Conservation (phyloP, 1,140 invertebrate species). For the Procambarus clarkii region DNA sequence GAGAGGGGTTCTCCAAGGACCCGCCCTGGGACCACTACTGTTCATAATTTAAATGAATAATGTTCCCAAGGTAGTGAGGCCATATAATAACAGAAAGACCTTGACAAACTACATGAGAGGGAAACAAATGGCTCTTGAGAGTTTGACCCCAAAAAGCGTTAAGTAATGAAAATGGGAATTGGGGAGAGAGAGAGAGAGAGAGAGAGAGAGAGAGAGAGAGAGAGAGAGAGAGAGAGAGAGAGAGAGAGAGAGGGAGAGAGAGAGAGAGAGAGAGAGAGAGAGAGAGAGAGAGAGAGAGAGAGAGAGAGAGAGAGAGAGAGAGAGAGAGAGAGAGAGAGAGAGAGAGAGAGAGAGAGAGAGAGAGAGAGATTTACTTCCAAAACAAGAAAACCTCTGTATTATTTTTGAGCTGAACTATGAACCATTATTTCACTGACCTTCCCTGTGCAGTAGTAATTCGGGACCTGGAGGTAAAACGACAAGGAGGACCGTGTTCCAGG, state of each 20-base stretch:
- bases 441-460: too few relatives aligned
- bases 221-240: conserved; percentile 6
- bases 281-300: conserved; percentile 8
- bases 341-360: not conserved
- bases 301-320: conserved; percentile 28
- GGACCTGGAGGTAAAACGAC: too few relatives aligned
- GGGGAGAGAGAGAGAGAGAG: conserved; percentile 9
- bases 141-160: not conserved
- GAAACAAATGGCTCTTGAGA: not conserved
- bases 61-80: too few relatives aligned
- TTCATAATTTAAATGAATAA: too few relatives aligned
- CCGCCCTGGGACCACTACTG: too few relatives aligned
- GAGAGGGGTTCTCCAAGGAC: too few relatives aligned
- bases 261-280: conserved; percentile 1
- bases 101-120: too few relatives aligned
- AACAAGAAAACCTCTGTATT: not conserved
- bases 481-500: too few relatives aligned
- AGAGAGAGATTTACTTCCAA: too few relatives aligned
- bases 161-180: not conserved
- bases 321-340: not conserved
- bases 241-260: conserved; percentile 1
- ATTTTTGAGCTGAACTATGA: too few relatives aligned
- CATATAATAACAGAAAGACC: too few relatives aligned
- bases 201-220: conserved; percentile 1
- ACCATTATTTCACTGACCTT: too few relatives aligned